Base-by-base conservation (phyloP, 2,113 vertebrate species). In the Boulengerochromis microlepis region DNA sequence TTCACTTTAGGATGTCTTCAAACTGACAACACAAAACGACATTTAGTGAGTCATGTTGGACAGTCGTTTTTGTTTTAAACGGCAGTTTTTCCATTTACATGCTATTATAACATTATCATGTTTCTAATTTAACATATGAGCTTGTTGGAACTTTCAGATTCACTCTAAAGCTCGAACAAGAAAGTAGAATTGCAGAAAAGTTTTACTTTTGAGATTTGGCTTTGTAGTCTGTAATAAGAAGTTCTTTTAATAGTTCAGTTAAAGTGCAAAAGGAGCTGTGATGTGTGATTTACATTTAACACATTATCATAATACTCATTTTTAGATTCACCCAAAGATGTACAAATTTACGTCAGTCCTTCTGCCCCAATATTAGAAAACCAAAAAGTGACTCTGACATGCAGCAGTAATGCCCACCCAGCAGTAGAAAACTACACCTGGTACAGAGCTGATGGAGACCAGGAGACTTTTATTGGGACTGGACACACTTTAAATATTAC, bases 51-150 rank as follows among this genome's bases (percentile, higher is more conserved):
- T 22, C 53, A 11, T 22, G 2, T 54, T 54, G 0, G 0, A 22
- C 52, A 54, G n/a, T 54, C 0, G 2, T 4, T 22, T 22, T 11
- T 22, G 2, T 2, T 54, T 54, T 54, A 4, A 22, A 54, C n/a
- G 6, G n/a, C 53, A 2, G 3, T 1, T 54, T 11, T 54, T 22
- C 2, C 2, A 24, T 54, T 54, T 24, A 24, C 10, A 3, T 54
- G n/a, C 0, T 24, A 24, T 24, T 4, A 11, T 53, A 53, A 53
- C 16, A 0, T 53, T 53, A n/a, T 10, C 0, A 0, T 19, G 3
- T 52, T 52, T 52, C 47, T 52, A 52, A 52, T 19, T 52, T 52
- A 52, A 0, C 8, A 3, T 8, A 52, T 0, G 18, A 52, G 47
- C 47, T 52, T 52, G 47, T 52, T 4, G 2, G 8, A 52, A 0